Base-by-base conservation (phyloP, 30 jellyfish, hydroid and myxozoan genomes). In the Aurelia aurita region DNA sequence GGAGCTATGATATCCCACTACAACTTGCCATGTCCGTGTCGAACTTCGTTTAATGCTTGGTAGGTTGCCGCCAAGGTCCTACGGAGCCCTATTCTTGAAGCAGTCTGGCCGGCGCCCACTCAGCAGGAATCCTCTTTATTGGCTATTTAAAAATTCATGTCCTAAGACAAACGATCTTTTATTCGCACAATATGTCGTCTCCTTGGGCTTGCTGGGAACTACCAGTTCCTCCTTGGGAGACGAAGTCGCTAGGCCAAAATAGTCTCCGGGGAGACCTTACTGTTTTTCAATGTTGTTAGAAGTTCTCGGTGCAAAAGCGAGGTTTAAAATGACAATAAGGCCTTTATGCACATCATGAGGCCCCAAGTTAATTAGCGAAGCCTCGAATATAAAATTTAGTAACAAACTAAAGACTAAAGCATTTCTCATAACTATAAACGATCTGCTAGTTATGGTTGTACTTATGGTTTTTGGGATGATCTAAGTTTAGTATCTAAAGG, bases 31-130 rank as follows among this genome's bases (percentile, higher is more conserved):
- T 45, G 80, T 87, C 62, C 87, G 88, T 77, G 89, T 66, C 69
- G 88, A 74, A 63, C 80, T 35, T 81, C 78, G 91, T 89, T 80
- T 87, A 66, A 18, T 64, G 82, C 94, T 80, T 89, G 53, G 94
- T 67, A 73, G 94, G 97, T 76, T 46, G 89, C 88, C 94, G 90
- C 94, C 90, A 69, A 63, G 77, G 82, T 69, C 97, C 90, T 47
- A 78, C 74, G n/a, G 97, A 64, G 97, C 34, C 76, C 90, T 64
- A 80, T 89, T 89, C 90, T 71, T 45, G 55, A 25, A 14, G 81
- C 79, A 76, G 97, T 84, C 96, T 83, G 87, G 82, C 87, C 68
- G 97, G 97, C 97, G 97, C 97, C 97, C 68, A 53, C 89, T 9
- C 96, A 45, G 88, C 90, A 39, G 84, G 97, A 45, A 20, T 62